Evolutionary conservation across 2,797 vertebrate species (phyloP), one percentile per base, ranked within the genome.

Genomic region (Sebastes wilsoni): DNA sequence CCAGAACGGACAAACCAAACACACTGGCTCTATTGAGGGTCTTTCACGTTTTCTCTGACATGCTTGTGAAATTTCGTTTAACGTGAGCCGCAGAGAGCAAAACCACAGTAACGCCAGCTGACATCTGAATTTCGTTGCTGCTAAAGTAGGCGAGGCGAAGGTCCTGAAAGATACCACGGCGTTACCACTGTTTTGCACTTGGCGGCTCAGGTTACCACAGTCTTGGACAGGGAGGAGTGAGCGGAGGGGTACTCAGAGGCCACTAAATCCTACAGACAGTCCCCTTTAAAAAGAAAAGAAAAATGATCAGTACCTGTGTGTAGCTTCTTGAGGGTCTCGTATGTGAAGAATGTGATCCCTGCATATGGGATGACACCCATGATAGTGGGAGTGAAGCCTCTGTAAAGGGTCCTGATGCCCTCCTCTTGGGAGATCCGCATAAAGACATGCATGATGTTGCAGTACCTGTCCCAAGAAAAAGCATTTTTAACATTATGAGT

Each of bases 271-370:
- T 11, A 8, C 30, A 62, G 30, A 22, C 30, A 4, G 60, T 34
- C 61, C 60, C 30, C 61, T 36, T 34, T 36, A 34, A 64, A 46
- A 14, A 36, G 60, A 61, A 58, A 25, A 6, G 36, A n/a, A 32
- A 16, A 34, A 1, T 2, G 0, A 4, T 20, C 5, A 13, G 52
- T 94, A 99, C 99, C 99, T 95, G 96, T 89, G 3, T 99, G 98
- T 0, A 98, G 74, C 76, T 97, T 98, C 93, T 99, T 99, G 6
- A 99, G 92, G 0, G 97, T 97, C 92, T 99, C 99, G 0, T 99
- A 99, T 14, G 98, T 99, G 89, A 98, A 99, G 94, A 99, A 99
- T 68, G 98, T 98, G 81, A 99, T 96, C 2, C 99, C 99, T 0
- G 99, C 97, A 0, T 99, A 99, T 0, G 99, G 98, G 68, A 99